Evolutionary conservation across 2,797 vertebrate genomes (phyloP).

Genomic region (Chromobotia macracanthus): DNA sequence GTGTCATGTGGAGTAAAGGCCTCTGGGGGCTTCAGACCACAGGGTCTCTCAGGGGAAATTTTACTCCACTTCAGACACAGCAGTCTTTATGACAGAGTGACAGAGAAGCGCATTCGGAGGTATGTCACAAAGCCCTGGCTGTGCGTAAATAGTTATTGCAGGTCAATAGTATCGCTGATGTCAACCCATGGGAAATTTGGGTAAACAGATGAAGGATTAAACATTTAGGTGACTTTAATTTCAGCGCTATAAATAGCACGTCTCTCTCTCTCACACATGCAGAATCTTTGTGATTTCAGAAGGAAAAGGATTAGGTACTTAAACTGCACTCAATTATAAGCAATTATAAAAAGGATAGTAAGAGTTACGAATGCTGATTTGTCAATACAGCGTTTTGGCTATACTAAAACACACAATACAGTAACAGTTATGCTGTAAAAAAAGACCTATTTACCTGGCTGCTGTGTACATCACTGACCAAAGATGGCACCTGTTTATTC

Average conservation of each 20-base stretch:
- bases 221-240: constrained; percentile 45
- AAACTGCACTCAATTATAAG: neutral
- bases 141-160: constrained; percentile 38
- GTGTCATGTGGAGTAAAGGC: constrained; percentile 36
- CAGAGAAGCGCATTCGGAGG: constrained; percentile 28
- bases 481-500: too few relatives aligned
- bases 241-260: constrained; percentile 1
- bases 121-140: constrained; percentile 30
- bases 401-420: too few relatives aligned
- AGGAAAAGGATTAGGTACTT: neutral
- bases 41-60: constrained; percentile 43
- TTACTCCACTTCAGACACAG: constrained; percentile 38
- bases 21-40: constrained; percentile 30
- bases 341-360: neutral
- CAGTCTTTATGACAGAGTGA: constrained; percentile 41
- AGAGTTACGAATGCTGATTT: neutral
- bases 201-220: constrained; percentile 46
- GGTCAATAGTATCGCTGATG: constrained; percentile 46
- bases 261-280: neutral
- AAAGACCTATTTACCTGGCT: too few relatives aligned
- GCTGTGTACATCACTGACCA: too few relatives aligned
- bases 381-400: neutral
- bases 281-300: neutral
- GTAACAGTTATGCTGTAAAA: too few relatives aligned
- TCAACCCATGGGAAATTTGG: constrained; percentile 46